phyloP scores from a whole-genome alignment of 2,797 vertebrate species.

The Botia almorhae region DNA sequence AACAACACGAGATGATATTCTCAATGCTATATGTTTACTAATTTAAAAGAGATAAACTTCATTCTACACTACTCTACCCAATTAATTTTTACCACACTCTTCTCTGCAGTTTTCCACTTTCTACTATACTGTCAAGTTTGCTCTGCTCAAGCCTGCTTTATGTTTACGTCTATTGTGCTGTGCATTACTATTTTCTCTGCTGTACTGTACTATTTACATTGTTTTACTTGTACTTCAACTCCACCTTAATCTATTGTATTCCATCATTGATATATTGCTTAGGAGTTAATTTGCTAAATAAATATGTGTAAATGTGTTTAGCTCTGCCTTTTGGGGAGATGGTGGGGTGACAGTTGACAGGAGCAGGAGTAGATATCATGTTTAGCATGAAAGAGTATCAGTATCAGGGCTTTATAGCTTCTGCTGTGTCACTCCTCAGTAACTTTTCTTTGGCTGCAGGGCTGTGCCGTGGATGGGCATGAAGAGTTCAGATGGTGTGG shows the following conservation, averaged over 20 bases:
- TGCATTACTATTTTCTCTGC: neutral
- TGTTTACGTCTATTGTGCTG: too few relatives aligned
- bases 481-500: constrained; percentile 78
- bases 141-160: too few relatives aligned
- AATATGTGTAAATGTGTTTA: neutral
- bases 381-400: neutral
- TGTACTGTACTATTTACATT: neutral
- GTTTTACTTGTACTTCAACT: neutral
- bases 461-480: constrained; percentile 61
- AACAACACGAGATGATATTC: neutral
- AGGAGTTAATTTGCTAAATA: neutral
- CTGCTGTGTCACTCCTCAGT: constrained; percentile 35
- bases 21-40: neutral
- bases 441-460: constrained; percentile 56
- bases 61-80: neutral
- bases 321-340: neutral
- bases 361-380: neutral
- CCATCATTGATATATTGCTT: too few relatives aligned
- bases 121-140: too few relatives aligned
- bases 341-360: neutral
- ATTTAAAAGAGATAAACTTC: neutral
- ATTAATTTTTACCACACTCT: neutral
- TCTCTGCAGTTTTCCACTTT: neutral
- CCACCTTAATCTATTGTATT: neutral
- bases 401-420: neutral